A percentile compares a stretch with the other conserved stretches of the same genome.
Conservation (phyloP, 1,140 invertebrate species). For the Solenopsis invicta region DNA sequence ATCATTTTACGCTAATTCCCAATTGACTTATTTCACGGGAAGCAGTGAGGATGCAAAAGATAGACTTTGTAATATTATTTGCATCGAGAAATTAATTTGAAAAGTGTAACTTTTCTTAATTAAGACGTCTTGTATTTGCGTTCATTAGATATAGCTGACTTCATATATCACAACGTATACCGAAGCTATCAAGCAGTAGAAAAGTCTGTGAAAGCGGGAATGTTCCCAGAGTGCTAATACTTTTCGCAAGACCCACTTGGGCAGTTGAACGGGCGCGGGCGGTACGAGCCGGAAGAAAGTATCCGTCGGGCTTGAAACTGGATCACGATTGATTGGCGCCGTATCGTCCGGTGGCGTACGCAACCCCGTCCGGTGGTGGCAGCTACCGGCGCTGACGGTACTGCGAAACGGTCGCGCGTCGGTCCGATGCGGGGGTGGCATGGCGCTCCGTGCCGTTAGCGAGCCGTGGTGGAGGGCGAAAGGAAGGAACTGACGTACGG, state of each 20-base stretch:
- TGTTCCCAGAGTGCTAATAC: conserved; percentile 10
- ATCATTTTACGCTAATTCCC: neutral
- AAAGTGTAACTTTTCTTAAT: neutral
- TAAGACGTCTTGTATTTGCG: neutral
- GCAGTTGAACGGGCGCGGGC: conserved; percentile 30
- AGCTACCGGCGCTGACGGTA: conserved; percentile 68
- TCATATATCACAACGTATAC: neutral
- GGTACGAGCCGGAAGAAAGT: conserved; percentile 24
- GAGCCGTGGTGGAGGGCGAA: conserved; percentile 61
- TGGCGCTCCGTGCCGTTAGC: conserved; percentile 45
- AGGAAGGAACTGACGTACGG: conserved; percentile 78
- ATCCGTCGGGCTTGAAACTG: conserved; percentile 47
- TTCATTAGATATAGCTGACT: neutral
- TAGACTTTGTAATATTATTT: neutral
- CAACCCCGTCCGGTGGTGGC: conserved; percentile 56
- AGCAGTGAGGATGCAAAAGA: neutral
- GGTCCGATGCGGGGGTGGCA: conserved; percentile 65
- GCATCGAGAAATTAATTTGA: neutral
- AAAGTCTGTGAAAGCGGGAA: neutral
- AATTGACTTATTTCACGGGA: neutral
- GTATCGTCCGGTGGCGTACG: conserved; percentile 36
- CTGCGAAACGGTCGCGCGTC: conserved; percentile 71
- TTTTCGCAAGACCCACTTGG: conserved; percentile 25
- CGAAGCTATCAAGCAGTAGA: conserved; percentile 8
- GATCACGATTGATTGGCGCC: conserved; percentile 68